A percentile compares a stretch with the other conserved stretches of the same genome.
Conservation (phyloP, 2,113 vertebrate genomes). For the Oreotrochilus melanogaster region DNA sequence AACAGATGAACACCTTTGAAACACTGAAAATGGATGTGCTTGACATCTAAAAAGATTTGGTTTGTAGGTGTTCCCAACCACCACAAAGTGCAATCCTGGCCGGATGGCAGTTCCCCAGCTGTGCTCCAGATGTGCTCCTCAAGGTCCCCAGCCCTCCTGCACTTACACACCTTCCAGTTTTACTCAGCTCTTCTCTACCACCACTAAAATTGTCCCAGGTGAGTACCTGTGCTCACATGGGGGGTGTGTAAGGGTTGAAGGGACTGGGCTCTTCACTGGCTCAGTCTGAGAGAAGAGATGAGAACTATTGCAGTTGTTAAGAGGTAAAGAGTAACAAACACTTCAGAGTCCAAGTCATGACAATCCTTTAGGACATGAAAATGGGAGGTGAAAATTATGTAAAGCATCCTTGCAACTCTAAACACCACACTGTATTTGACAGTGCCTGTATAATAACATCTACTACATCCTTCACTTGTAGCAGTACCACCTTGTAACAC, state of each 20-base stretch:
- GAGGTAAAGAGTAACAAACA: not conserved
- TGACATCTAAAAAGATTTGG: not conserved
- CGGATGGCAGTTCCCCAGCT: accelerated
- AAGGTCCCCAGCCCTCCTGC: not conserved
- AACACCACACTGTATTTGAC: not conserved
- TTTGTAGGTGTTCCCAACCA: not conserved
- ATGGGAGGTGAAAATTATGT: not conserved
- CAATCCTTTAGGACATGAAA: not conserved
- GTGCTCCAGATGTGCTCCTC: not conserved
- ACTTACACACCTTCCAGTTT: not conserved
- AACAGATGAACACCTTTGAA: not conserved
- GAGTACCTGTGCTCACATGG: not conserved
- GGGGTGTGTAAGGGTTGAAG: accelerated
- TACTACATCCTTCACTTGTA: not conserved
- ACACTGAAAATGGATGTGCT: not conserved
- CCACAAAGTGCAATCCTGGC: not conserved
- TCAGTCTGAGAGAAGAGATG: not conserved
- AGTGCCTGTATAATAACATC: not conserved
- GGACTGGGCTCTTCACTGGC: not conserved
- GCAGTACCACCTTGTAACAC: not conserved
- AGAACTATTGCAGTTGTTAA: not conserved
- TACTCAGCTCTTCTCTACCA: not conserved
- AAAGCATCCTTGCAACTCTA: not conserved
- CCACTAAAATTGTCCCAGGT: accelerated
- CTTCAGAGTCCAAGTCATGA: not conserved